Evolutionary conservation across 1,140 invertebrate genomes (phyloP).

Genomic region (Meloidogyne floridensis): DNA sequence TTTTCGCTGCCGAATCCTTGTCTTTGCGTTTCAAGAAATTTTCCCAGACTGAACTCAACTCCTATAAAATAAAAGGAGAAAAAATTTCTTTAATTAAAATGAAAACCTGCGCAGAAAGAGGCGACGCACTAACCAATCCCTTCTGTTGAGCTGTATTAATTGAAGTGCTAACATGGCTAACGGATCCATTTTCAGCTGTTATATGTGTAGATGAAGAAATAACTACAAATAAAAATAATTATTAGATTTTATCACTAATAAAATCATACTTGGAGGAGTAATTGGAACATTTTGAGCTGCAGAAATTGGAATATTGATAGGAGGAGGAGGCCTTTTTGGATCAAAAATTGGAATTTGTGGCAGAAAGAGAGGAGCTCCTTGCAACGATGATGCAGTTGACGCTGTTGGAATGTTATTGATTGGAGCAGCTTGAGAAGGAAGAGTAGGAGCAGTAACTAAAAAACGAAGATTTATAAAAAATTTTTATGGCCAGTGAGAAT

Average conservation of each 20-base stretch:
- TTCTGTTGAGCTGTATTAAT: constrained; percentile 7
- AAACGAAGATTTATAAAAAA: neutral
- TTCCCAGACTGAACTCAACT: constrained; percentile 5
- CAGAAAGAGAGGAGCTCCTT: neutral
- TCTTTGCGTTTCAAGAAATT: neutral
- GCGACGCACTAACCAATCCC: neutral
- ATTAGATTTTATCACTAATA: neutral
- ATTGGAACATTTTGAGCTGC: neutral
- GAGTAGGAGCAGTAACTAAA: neutral
- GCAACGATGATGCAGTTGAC: neutral
- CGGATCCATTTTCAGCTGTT: neutral
- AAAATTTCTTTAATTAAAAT: too few relatives aligned
- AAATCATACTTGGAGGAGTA: neutral
- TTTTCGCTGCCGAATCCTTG: neutral
- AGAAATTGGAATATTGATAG: constrained; percentile 1
- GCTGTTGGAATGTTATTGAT: neutral
- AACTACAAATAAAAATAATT: neutral
- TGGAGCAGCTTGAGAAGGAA: neutral
- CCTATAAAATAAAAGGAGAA: neutral
- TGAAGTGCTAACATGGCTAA: neutral
- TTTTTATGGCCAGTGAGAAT: neutral
- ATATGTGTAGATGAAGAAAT: neutral
- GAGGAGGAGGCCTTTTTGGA: constrained; percentile 24
- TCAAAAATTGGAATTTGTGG: constrained; percentile 14
- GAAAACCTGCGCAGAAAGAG: constrained; percentile 19